Percentiles rank a stretch among this genome's conserved stretches.
Conservation (phyloP, 2,797 vertebrate genomes). For the Sus cebifrons region DNA sequence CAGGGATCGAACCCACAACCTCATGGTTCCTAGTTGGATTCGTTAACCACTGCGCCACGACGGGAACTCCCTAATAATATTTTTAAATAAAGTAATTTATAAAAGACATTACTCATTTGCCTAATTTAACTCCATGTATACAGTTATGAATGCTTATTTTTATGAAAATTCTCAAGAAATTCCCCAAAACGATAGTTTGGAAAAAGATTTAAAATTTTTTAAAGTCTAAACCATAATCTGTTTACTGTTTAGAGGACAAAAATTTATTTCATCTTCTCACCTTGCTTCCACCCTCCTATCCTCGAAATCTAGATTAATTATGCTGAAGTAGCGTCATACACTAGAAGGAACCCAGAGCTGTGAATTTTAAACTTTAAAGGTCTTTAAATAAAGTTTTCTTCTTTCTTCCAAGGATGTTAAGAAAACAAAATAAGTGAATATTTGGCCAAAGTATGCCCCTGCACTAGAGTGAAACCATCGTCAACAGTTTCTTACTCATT, state of each 20-base stretch:
- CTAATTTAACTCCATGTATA: conserved; percentile 5
- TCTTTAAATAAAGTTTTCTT: background rate
- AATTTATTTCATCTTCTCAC: conserved; percentile 41
- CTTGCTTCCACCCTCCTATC: background rate
- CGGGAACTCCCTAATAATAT: background rate
- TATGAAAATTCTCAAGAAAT: conserved; percentile 66
- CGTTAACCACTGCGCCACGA: too few relatives aligned
- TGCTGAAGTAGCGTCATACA: background rate
- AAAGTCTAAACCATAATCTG: background rate
- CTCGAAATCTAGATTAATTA: conserved; percentile 34
- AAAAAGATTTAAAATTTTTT: background rate
- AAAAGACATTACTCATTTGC: conserved; percentile 4
- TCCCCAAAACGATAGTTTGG: background rate
- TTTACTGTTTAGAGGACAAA: conserved; percentile 48
- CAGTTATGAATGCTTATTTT: conserved; percentile 45
- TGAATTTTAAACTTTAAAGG: conserved; percentile 36
- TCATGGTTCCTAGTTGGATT: too few relatives aligned
- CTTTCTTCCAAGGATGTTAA: background rate
- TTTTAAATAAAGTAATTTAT: conserved; percentile 39
- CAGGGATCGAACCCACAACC: too few relatives aligned
- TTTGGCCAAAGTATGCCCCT: background rate
- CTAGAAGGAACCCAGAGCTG: conserved; percentile 14
- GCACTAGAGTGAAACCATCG: background rate
- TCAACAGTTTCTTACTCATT: conserved; percentile 30
- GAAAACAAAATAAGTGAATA: conserved; percentile 43